These are phyloP conservation scores for Agapornis roseicollis DNA, from an alignment of 2,113 vertebrate species.

Conservation along the genomic window DNA sequence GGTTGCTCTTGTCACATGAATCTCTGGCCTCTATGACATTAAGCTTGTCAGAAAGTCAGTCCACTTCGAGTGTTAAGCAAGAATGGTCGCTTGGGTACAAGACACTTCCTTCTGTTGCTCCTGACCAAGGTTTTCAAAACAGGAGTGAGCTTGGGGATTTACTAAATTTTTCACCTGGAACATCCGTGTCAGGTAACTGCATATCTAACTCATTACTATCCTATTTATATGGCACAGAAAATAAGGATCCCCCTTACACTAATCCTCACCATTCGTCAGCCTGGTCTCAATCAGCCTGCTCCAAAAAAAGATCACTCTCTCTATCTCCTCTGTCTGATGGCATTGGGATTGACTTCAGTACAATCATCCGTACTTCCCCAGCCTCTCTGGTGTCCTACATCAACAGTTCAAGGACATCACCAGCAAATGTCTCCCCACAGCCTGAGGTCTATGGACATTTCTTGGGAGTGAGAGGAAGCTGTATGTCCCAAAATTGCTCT, in stretches of 20 bases:
- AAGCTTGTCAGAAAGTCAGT: conserved; percentile 86
- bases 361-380: conserved; percentile 92
- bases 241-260: conserved; percentile 63
- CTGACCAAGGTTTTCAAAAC: conserved; percentile 71
- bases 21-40: conserved; percentile 85
- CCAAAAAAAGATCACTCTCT: conserved; percentile 88
- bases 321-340: conserved; percentile 88
- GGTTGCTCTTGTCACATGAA: conserved; percentile 83
- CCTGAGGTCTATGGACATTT: conserved; percentile 93
- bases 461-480: conserved; percentile 88
- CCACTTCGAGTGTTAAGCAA: conserved; percentile 80
- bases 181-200: conserved; percentile 74
- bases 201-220: conserved; percentile 82
- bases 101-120: conserved; percentile 77
- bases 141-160: conserved; percentile 76
- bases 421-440: conserved; percentile 81
- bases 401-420: conserved; percentile 84
- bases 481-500: conserved; percentile 78
- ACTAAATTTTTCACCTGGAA: conserved; percentile 71
- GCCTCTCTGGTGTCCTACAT: conserved; percentile 94
- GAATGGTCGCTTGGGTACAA: conserved; percentile 85
- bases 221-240: conserved; percentile 83
- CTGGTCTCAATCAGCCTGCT: conserved; percentile 65
- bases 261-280: conserved; percentile 77
- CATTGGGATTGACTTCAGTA: conserved; percentile 90